phyloP scores from a whole-genome alignment of 2,888 invertebrate genomes.

The Lydus trimaculatus region DNA sequence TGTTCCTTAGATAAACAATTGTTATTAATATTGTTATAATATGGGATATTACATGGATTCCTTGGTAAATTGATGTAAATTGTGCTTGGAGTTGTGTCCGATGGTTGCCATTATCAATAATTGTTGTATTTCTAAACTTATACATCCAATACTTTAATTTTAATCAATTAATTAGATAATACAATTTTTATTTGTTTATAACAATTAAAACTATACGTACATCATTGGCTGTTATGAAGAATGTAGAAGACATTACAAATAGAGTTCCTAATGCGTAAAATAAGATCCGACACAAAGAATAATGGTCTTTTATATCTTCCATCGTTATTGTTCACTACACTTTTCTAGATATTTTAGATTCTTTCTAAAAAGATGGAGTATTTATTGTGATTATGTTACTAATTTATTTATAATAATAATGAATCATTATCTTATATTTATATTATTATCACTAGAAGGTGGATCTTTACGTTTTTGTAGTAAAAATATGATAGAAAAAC shows the following conservation, averaged over 20 bases:
- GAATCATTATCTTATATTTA: no score
- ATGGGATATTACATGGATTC: constrained; percentile 11
- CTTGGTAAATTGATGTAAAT: constrained; percentile 9
- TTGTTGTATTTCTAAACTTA: constrained; percentile 33
- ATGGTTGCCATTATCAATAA: neutral
- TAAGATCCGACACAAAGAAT: constrained; percentile 39
- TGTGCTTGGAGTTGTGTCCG: constrained; percentile 13
- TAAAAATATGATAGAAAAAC: no score
- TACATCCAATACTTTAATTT: constrained; percentile 42
- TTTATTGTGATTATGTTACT: no score
- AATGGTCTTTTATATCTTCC: constrained; percentile 36
- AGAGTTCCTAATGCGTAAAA: constrained; percentile 43
- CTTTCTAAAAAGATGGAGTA: no score
- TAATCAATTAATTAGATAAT: constrained; percentile 6
- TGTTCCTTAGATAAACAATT: neutral
- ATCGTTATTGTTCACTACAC: no score
- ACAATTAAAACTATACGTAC: constrained; percentile 34
- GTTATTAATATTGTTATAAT: constrained; percentile 5
- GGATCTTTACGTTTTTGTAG: no score
- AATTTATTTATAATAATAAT: constrained; percentile 17
- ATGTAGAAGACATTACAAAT: constrained; percentile 37
- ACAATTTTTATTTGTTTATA: no score
- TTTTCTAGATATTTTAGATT: neutral
- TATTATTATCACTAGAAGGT: neutral
- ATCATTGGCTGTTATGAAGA: constrained; percentile 39